phyloP scores from a whole-genome alignment of 1,140 invertebrate genomes.

The Cylas formicarius region DNA sequence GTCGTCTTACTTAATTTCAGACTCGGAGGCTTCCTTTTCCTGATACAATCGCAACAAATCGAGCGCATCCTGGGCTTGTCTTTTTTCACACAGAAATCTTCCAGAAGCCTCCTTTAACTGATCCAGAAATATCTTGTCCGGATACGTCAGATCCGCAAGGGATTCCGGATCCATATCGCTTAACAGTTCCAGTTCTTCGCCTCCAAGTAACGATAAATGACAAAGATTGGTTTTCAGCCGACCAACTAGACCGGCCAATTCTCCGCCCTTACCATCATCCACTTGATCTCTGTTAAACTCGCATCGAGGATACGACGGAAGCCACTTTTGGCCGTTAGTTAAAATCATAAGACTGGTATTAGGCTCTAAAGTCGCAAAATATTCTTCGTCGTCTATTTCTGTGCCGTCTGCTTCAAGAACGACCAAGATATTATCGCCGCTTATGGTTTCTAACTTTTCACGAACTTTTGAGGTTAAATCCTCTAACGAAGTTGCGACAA shows the following conservation, averaged over 20 bases:
- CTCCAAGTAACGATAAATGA: constrained; percentile 72
- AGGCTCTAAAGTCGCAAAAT: constrained; percentile 74
- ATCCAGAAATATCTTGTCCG: constrained; percentile 69
- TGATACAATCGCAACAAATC: constrained; percentile 55
- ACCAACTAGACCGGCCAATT: constrained; percentile 57
- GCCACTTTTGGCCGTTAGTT: constrained; percentile 66
- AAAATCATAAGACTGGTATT: constrained; percentile 77
- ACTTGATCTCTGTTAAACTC: constrained; percentile 57
- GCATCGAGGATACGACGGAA: constrained; percentile 43
- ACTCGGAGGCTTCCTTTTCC: constrained; percentile 38
- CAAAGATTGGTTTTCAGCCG: constrained; percentile 69
- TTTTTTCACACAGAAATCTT: constrained; percentile 68
- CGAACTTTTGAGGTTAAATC: constrained; percentile 63
- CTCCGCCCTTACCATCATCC: constrained; percentile 50
- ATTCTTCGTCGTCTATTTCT: constrained; percentile 83
- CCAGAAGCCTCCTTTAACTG: constrained; percentile 77
- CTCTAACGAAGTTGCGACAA: constrained; percentile 67
- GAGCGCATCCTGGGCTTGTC: constrained; percentile 76
- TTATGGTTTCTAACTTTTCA: constrained; percentile 53
- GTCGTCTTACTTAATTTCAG: constrained; percentile 25
- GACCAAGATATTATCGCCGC: constrained; percentile 38
- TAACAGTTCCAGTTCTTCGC: constrained; percentile 68
- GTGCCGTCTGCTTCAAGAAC: constrained; percentile 78
- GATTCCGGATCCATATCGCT: constrained; percentile 82
- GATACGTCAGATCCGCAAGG: constrained; percentile 70